Base-by-base conservation (phyloP, 2,797 vertebrate species). In the Saxicola maurus region DNA sequence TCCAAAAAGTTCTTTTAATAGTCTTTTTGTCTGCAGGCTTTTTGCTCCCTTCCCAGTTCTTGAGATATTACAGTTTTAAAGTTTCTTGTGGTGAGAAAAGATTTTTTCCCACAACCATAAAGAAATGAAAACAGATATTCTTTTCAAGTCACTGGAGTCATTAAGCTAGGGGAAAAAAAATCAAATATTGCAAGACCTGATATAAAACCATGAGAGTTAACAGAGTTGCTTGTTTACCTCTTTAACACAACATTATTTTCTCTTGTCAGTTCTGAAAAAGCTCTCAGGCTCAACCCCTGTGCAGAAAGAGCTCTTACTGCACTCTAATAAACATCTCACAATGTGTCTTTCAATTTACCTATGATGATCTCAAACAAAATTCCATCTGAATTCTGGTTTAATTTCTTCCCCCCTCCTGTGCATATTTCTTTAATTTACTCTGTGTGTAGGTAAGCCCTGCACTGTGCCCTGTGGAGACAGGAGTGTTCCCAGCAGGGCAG, bases 1-100 rank as follows among this genome's bases (percentile, higher is more conserved):
- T 85, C 62, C n/a, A 83, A 56, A 74, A 90, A 92, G 33, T 83
- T 92, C 4, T 72, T 91, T 78, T 74, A 90, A 75, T 69, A 91
- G 43, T 65, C 33, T 78, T 92, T 95, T 88, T 78, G 71, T 94
- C 82, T 75, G 62, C 57, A 78, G 67, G 64, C 65, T 74, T 87
- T 94, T 72, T 89, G 30, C 15, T 90, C 4, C 31, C 51, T 94
- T 72, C 31, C 51, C 69, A 27, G 57, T 87, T 85, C 76, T 71
- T 61, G 38, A 87, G 57, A 90, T 43, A 55, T 85, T 86, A 52
- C 35, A 82, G 55, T 90, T 90, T 82, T 55, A 62, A 89, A 60
- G 71, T 82, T 89, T 68, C 77, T 89, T 52, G 72, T 55, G 33
- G 57, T 87, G 30, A 72, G 72, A 82, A 87, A 90, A 93, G 27